Evolutionary conservation across 2,888 invertebrate species (phyloP).

Genomic region (Tuta absoluta): DNA sequence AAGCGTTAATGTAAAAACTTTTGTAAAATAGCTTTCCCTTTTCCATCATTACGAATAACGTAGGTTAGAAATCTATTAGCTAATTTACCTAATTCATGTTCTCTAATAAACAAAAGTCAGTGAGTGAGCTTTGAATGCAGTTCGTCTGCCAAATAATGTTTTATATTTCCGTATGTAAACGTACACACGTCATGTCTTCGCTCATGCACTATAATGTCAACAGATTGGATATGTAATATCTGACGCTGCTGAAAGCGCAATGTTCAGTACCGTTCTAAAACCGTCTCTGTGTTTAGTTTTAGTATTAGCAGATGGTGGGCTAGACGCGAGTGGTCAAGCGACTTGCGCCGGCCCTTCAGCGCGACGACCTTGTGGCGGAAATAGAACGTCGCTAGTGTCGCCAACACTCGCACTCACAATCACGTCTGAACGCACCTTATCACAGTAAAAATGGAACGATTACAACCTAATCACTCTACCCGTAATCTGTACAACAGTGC

Average conservation of each 20-base stretch:
- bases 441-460: conserved; percentile 79
- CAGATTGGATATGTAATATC: not conserved
- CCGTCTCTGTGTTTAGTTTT: conserved; percentile 5
- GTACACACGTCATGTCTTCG: not conserved
- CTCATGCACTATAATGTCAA: not conserved
- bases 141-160: not conserved
- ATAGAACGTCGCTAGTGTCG: conserved; percentile 64
- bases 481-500: conserved; percentile 45
- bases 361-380: conserved; percentile 72
- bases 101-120: not conserved
- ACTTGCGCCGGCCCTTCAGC: conserved; percentile 53
- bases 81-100: no score
- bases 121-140: not conserved
- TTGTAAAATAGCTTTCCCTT: no score
- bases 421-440: conserved; percentile 55
- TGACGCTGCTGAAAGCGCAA: not conserved
- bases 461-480: conserved; percentile 62
- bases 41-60: no score
- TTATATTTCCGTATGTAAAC: not conserved
- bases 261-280: conserved; percentile 1
- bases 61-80: no score
- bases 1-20: no score
- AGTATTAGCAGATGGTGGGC: conserved; percentile 37
- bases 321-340: conserved; percentile 53
- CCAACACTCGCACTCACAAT: conserved; percentile 60